phyloP scores from a whole-genome alignment of 1,140 invertebrate species.

The Drosophila pectinifera region DNA sequence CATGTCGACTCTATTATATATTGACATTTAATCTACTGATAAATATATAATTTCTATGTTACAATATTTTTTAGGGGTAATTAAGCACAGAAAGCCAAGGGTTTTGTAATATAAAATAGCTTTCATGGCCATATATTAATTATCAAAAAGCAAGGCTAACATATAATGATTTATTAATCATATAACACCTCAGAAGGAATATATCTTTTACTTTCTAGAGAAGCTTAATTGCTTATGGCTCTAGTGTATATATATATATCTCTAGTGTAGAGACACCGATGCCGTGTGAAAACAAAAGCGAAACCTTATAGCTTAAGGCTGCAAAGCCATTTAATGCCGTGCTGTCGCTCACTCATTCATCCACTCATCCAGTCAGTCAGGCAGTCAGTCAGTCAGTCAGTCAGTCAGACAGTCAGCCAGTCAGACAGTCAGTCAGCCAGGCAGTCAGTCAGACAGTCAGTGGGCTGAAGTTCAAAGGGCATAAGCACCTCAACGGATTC shows the following conservation, averaged over 20 bases:
- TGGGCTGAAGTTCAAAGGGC: constrained; percentile 65
- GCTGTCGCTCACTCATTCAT: constrained; percentile 35
- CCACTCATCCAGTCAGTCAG: constrained; percentile 15
- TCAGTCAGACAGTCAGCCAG: constrained; percentile 23
- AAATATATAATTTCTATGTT: background rate
- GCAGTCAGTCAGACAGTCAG: constrained; percentile 23
- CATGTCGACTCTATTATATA: background rate
- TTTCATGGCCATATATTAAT: too few relatives aligned
- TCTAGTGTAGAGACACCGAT: constrained; percentile 25
- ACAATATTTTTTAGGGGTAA: too few relatives aligned
- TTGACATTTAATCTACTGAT: background rate
- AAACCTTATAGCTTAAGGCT: constrained; percentile 49
- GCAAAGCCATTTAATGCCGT: constrained; percentile 65
- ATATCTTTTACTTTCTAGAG: background rate
- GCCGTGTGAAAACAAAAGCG: constrained; percentile 67
- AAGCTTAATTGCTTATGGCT: background rate
- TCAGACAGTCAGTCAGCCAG: constrained; percentile 8
- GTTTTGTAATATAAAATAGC: too few relatives aligned
- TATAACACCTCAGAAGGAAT: background rate
- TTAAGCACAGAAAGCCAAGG: too few relatives aligned
- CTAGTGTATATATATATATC: background rate
- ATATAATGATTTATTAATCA: too few relatives aligned
- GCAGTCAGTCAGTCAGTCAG: constrained; percentile 19
- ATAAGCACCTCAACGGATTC: constrained; percentile 57
- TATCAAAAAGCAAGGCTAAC: too few relatives aligned